Base-by-base conservation (phyloP, 2,888 invertebrate species). In the Acleris literana region DNA sequence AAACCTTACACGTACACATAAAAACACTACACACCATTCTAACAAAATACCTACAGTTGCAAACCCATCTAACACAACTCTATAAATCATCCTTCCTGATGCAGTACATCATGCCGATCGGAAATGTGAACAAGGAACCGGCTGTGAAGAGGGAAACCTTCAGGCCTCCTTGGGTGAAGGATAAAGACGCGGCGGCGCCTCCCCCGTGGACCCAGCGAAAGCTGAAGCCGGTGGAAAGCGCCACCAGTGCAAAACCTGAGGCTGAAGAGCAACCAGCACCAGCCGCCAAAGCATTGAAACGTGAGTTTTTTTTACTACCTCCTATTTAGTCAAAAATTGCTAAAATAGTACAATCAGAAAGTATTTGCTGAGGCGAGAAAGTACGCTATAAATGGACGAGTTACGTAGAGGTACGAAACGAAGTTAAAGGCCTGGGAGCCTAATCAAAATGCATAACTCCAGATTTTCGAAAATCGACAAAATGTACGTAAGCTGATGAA, bases 81-180 rank as follows among this genome's bases (percentile, higher is more conserved):
- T 46, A 46, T n/a, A 46, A n/a, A 46, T n/a, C 44, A 33, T 7
- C 16, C 33, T 71, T 64, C 22, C 64, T 72, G 46, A 69, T 66
- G 63, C 81, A 87, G 85, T 75, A 68, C 77, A 79, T 74, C 68
- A 90, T 91, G 89, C 92, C 92, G 66, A 92, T 92, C 70, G 93
- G 93, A 48, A 92, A 90, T 78, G 82, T 91, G 64, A 93, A 91
- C 72, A 93, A 92, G 72, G 93, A 93, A 69, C 86, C 91, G 51
- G 85, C 90, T 25, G 88, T 93, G 54, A 94, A 94, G 78, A 90
- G 96, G 70, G 95, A 95, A 71, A 95, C 94, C 68, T 95, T 95
- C 83, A 90, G 96, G 70, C 96, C 96, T 48, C 96, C 96, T 6
- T 96, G 96, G 95, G 96, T 96, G 59, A 96, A 95, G 78, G 95